Base-by-base conservation (phyloP, 2,888 invertebrate genomes). In the Drosophila colorata region DNA sequence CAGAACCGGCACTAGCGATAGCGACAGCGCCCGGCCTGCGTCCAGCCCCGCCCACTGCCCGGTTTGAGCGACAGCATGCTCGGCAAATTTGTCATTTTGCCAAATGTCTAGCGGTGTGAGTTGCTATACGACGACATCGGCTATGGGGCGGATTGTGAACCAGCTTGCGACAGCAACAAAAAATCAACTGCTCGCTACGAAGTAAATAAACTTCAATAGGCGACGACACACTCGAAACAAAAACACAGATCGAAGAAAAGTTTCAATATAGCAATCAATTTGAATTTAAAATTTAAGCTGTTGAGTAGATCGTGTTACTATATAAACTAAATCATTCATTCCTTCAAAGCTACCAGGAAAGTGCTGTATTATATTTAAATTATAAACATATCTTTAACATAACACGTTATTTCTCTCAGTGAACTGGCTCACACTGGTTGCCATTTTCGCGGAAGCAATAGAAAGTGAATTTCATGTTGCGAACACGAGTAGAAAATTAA, bases 21-120 rank as follows among this genome's bases (percentile, higher is more conserved):
- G 18, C 25, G 33, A 13, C 66, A 66, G 40, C 59, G 40, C 67
- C 20, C 33, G 41, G 20, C 23, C 46, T 37, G 20, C 57, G 61
- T 33, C 51, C 53, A 47, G 63, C 40, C 43, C 49, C 57, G 58
- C 67, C 63, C 61, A 60, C 40, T 49, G 46, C 58, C 69, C 73
- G 63, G 49, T 72, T 69, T 69, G 77, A 78, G 69, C 64, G 74
- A 79, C 83, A 83, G 74, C 63, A 56, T 75, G 76, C 78, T 74
- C 65, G 72, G 80, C 74, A 78, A 85, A 90, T 90, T 89, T 90
- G 89, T 90, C 90, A 90, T 88, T 87, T 88, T 90, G 89, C 90
- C 88, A 90, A 85, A 81, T 76, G 70, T 72, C 67, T 59, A 53
- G 69, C 71, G 74, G 71, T 70, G 69, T 69, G 70, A 79, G 89